phyloP scores from a whole-genome alignment of 2,797 vertebrate genomes.

The Gadopsis marmoratus region DNA sequence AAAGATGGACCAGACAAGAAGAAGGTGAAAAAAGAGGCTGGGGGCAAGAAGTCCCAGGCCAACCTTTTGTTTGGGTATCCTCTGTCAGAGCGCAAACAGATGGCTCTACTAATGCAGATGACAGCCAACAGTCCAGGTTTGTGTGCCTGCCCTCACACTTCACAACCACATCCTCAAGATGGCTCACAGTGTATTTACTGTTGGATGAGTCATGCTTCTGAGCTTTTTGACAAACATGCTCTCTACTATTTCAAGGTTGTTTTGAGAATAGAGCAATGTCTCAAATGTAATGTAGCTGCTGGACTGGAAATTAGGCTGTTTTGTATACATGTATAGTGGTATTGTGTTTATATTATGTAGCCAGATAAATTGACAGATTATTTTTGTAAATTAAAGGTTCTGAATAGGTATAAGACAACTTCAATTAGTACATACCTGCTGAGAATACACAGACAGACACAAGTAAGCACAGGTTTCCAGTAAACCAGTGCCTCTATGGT shows the following conservation, averaged over 20 bases:
- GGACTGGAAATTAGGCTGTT: background rate
- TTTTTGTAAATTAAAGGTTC: slow-evolving; percentile 1
- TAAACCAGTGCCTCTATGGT: slow-evolving; percentile 18
- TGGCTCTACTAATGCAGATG: slow-evolving; percentile 99
- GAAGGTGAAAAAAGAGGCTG: slow-evolving; percentile 95
- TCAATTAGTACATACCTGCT: background rate
- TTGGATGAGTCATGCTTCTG: slow-evolving; percentile 43
- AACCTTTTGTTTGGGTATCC: slow-evolving; percentile 99
- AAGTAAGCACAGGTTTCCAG: slow-evolving; percentile 11
- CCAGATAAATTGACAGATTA: background rate
- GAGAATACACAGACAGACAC: background rate
- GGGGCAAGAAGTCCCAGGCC: slow-evolving; percentile 93
- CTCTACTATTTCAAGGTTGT: slow-evolving; percentile 25
- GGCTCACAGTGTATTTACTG: slow-evolving; percentile 30
- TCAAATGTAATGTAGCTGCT: slow-evolving; percentile 1
- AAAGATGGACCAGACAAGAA: slow-evolving; percentile 99
- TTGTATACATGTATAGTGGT: background rate
- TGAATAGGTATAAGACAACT: background rate
- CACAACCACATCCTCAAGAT: slow-evolving; percentile 31
- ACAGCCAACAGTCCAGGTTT: slow-evolving; percentile 99
- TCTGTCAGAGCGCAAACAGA: slow-evolving; percentile 98
- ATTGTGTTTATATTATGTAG: background rate
- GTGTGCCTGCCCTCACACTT: slow-evolving; percentile 43
- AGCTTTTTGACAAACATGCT: background rate
- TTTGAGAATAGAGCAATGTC: slow-evolving; percentile 3